These are phyloP conservation scores for Euplexia lucipara DNA, from an alignment of 2,888 invertebrate genomes.

Conservation along the genomic window DNA sequence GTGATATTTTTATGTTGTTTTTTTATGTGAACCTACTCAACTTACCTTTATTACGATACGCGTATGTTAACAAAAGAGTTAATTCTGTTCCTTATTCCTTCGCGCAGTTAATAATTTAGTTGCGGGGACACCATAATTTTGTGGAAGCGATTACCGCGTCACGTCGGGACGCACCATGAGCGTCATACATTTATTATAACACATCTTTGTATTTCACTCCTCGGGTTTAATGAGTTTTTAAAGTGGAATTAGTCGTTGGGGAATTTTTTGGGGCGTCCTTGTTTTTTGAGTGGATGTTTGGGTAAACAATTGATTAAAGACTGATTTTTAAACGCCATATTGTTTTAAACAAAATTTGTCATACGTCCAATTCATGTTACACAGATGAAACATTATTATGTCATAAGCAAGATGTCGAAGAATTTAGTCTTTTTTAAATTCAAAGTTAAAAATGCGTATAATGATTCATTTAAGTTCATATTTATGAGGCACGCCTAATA, in stretches of 20 bases:
- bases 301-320: constrained; percentile 29
- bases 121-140: constrained; percentile 65
- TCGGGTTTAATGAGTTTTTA: constrained; percentile 55
- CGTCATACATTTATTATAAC: constrained; percentile 61
- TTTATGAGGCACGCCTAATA: too few relatives aligned
- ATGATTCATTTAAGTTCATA: too few relatives aligned
- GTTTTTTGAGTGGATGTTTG: constrained; percentile 8
- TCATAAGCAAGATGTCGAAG: too few relatives aligned
- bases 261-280: constrained; percentile 1
- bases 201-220: constrained; percentile 52
- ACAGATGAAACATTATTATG: too few relatives aligned
- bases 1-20: too few relatives aligned
- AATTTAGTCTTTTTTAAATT: too few relatives aligned
- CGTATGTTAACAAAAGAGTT: constrained; percentile 74
- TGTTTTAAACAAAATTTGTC: not conserved
- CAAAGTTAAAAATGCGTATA: too few relatives aligned
- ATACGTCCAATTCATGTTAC: too few relatives aligned
- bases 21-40: constrained; percentile 21
- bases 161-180: constrained; percentile 43
- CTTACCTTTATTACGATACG: constrained; percentile 1
- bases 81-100: constrained; percentile 68
- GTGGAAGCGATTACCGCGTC: constrained; percentile 63
- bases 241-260: constrained; percentile 45
- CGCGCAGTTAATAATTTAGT: constrained; percentile 64
- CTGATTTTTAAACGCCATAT: not conserved